These are phyloP conservation scores for Leptestheria dahalacensis DNA, from an alignment of 1,140 invertebrate species.

Conservation along the genomic window DNA sequence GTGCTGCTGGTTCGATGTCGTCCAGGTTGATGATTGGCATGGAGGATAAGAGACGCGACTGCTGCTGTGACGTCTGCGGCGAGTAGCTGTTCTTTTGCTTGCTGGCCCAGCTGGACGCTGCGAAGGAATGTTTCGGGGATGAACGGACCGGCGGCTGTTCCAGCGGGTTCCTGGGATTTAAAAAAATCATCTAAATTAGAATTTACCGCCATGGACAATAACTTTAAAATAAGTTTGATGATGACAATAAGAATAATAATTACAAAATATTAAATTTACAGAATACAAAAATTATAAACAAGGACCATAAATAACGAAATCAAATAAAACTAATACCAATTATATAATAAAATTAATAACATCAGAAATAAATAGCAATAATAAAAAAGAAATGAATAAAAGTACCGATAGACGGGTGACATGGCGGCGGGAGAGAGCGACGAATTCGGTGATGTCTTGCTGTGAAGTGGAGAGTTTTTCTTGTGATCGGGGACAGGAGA, in stretches of 20 bases:
- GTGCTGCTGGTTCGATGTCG: not conserved
- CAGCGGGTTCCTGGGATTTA: not conserved
- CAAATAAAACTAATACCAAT: too few relatives aligned
- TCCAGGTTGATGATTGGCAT: not conserved
- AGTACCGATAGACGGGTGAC: not conserved
- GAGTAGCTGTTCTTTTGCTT: not conserved
- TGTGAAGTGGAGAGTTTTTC: not conserved
- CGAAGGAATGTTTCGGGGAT: constrained; percentile 4
- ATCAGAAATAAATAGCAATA: not conserved
- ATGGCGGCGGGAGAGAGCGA: not conserved
- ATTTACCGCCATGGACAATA: too few relatives aligned
- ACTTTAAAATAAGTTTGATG: too few relatives aligned
- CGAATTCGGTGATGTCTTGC: not conserved
- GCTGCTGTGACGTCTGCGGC: constrained; percentile 10
- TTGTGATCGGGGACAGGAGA: not conserved
- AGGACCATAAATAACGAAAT: too few relatives aligned
- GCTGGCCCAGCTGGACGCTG: not conserved
- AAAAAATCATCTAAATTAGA: not conserved
- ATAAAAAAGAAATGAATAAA: not conserved
- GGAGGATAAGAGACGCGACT: constrained; percentile 16
- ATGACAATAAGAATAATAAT: too few relatives aligned
- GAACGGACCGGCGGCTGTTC: not conserved
- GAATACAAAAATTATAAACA: too few relatives aligned
- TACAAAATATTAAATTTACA: too few relatives aligned
- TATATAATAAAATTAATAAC: too few relatives aligned